These are phyloP conservation scores for Anguilla obscura DNA, from an alignment of 2,797 vertebrate genomes.

Conservation along the genomic window DNA sequence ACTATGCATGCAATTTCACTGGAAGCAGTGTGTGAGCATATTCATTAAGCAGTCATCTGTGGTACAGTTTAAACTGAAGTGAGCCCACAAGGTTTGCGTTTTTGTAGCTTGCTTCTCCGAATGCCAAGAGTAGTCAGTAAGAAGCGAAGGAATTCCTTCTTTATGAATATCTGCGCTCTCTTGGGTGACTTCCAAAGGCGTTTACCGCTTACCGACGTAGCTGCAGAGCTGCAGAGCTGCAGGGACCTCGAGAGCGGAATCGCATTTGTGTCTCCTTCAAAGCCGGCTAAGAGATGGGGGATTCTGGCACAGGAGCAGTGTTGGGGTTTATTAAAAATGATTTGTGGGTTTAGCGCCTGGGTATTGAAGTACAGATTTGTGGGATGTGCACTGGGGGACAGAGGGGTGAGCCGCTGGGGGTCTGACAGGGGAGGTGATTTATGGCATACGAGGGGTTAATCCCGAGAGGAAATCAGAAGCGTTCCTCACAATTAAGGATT, in stretches of 20 bases:
- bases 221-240: conserved; percentile 17
- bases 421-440: conserved; percentile 44
- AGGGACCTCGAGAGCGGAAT: neutral
- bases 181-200: neutral
- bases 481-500: conserved; percentile 23
- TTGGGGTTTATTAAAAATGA: conserved; percentile 61
- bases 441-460: conserved; percentile 34
- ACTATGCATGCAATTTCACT: neutral
- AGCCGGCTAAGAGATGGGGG: conserved; percentile 17
- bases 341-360: conserved; percentile 52
- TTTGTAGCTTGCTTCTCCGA: neutral
- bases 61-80: neutral
- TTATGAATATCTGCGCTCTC: neutral
- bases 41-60: neutral
- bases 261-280: conserved; percentile 16
- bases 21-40: neutral
- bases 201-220: neutral
- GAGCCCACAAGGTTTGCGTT: neutral
- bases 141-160: conserved; percentile 29
- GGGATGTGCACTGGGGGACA: conserved; percentile 35
- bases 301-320: conserved; percentile 28
- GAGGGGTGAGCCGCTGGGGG: conserved; percentile 31
- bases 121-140: neutral
- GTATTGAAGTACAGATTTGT: conserved; percentile 35
- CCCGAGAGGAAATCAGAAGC: conserved; percentile 19